Base-by-base conservation (phyloP, 2,113 vertebrate species). In the Phyllopteryx taeniolatus region DNA sequence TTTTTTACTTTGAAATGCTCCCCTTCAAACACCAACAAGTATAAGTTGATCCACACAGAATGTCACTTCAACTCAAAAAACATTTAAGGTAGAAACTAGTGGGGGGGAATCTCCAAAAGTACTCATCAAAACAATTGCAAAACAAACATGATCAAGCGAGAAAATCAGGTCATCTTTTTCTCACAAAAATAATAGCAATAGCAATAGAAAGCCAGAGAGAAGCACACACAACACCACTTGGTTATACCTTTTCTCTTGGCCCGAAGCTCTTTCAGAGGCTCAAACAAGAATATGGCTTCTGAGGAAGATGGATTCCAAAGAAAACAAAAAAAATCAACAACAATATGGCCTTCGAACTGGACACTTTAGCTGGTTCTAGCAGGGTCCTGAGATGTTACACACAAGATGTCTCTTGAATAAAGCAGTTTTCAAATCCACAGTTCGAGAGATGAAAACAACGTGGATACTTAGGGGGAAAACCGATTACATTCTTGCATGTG, bases 251-350 rank as follows among this genome's bases (percentile, higher is more conserved):
- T 92, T 87, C 91, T 90, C 77, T 91, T 93, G 51, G 89, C 89
- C 87, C 89, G 89, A 69, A 93, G 90, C 72, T 89, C 91, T 91
- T 90, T 92, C 75, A 92, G 83, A 71, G 91, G 89, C 66, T 88
- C 88, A 83, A 91, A 80, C 83, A 93, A 91, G 79, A 93, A 90
- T 85, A 89, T 88, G 85, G 86, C 91, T 91, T 93, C 91, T 92
- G 83, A 83, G 75, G 78, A 84, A 76, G 81, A 85, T 66, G 85
- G 76, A 87, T 85, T 66, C 83, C 71, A 10, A 81, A 82, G 83
- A 5, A 65, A 44, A 46, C 5, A 17, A 17, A 20, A 5, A 33
- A 8, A 14, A 31, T 4, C 2, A 35, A 73, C 73, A 80, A 78
- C 71, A 67, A 82, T 83, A n/a, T 68, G 73, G 76, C 73, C 71